phyloP scores from a whole-genome alignment of 2,113 vertebrate genomes.

The Pampusana beccarii region DNA sequence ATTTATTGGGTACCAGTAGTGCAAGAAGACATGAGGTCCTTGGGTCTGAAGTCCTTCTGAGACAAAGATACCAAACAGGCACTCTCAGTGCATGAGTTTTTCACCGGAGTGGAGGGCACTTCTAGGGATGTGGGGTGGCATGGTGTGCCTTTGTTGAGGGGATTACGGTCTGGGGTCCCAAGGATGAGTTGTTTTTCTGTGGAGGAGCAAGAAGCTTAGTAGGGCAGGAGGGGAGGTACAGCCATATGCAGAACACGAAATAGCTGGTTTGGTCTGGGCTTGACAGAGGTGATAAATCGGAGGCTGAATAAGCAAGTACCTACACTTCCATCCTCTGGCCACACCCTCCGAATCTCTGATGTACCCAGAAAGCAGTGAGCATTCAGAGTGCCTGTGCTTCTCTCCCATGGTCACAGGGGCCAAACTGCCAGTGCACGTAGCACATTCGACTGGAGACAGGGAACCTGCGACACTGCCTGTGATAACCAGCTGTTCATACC shows the following conservation, averaged over 20 bases:
- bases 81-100: neutral
- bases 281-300: neutral
- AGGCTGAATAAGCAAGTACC: neutral
- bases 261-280: neutral
- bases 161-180: neutral
- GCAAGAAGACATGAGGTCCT: neutral
- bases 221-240: neutral
- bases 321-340: neutral
- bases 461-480: neutral
- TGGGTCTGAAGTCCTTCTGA: neutral
- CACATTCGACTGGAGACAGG: neutral
- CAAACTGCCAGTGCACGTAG: neutral
- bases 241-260: neutral
- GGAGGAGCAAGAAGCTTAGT: neutral
- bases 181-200: neutral
- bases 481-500: conserved; percentile 35
- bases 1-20: neutral
- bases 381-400: neutral
- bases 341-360: neutral
- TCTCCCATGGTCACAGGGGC: neutral
- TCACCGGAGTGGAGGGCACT: neutral
- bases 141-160: neutral
- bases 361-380: neutral
- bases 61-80: neutral
- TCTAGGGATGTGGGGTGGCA: neutral